Evolutionary conservation across 2,888 invertebrate genomes (phyloP), one percentile per base, ranked within the genome.

Genomic region (Troilus luridus): DNA sequence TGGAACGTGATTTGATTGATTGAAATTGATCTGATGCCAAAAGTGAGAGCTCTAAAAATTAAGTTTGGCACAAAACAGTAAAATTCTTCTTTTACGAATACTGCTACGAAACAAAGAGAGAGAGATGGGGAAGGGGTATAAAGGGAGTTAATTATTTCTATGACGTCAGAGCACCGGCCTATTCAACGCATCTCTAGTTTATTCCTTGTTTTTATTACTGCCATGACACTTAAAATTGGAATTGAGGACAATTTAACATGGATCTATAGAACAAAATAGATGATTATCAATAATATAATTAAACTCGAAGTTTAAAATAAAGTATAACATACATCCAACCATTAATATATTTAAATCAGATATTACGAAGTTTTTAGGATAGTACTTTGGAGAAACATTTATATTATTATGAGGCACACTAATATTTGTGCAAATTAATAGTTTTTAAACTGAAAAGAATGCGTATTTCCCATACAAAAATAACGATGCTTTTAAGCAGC

Each of bases 141-240:
- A 58, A 56, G 85, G 41, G 17, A 14, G 85, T 56, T 85, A 85
- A 85, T 85, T 85, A 85, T 85, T 85, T 10, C 54, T 10, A 85
- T 85, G 85, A 85, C 85, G 85, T 85, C 85, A 54, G 67, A 24
- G 56, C 19, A 54, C 12, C n/a, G 56, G 85, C n/a, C 85, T 56
- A 85, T 85, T 85, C 56, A 56, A 58, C 85, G 12, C 85, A 85
- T 58, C 56, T 56, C 56, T 56, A 58, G 56, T n/a, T 56, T 56
- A 81, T 54, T 21, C 9, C 54, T 8, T 56, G 21, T 81, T 81
- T 81, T 56, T 19, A 81, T 81, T 54, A 81, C 54, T 21, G 6
- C 0, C 21, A 81, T 0, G 21, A 27, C 21, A 54, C 54, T 41
- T 24, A 81, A 9, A 81, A 56, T 64, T 11, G 12, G n/a, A 1